Evolutionary conservation across 2,797 vertebrate genomes (phyloP), one percentile per base, ranked within the genome.

Genomic region (Malacoraja senta): DNA sequence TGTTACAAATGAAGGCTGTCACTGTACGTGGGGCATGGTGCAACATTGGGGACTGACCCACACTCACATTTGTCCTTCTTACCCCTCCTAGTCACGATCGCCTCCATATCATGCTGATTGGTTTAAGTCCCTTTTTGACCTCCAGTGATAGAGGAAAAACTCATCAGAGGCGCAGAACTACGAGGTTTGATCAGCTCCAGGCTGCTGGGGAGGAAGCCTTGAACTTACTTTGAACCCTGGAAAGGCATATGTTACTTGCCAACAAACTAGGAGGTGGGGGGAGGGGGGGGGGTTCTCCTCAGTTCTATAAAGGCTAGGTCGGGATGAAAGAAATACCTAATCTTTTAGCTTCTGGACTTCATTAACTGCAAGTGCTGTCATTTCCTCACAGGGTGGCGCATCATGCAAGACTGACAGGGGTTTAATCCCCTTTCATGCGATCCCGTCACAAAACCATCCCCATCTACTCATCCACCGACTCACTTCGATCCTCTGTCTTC

Each of bases 281-380:
- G 15, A 7, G 63, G 63, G 65, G 71, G 19, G 24, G 15, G n/a
- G 0, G 58, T 76, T 35, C 71, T 58, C 71, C 38, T 92, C 24
- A 53, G 71, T 92, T 92, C 35, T 91, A 72, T 91, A 29, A 92
- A 53, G 72, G 13, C 68, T 8, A 8, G 13, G 44, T 76, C 4
- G 58, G 90, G 90, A 92, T 76, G 90, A 92, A 92, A 92, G 71
- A 92, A 92, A 76, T 92, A 15, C 90, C 90, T 29, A 92, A 92
- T 92, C 90, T 76, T 92, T 92, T n/a, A 92, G 65, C 71, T 92
- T 92, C 90, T 92, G 90, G 90, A 92, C 90, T 92, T 92, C 71
- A 92, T 92, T 92, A 92, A 92, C 71, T 53, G 71, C 71, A n/a
- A 53, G 71, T 53, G 8, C 71, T 92, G 90, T 76, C 90, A 92